Evolutionary conservation across 2,797 vertebrate genomes (phyloP), one percentile per base, ranked within the genome.

Genomic region (Antennarius maculatus): DNA sequence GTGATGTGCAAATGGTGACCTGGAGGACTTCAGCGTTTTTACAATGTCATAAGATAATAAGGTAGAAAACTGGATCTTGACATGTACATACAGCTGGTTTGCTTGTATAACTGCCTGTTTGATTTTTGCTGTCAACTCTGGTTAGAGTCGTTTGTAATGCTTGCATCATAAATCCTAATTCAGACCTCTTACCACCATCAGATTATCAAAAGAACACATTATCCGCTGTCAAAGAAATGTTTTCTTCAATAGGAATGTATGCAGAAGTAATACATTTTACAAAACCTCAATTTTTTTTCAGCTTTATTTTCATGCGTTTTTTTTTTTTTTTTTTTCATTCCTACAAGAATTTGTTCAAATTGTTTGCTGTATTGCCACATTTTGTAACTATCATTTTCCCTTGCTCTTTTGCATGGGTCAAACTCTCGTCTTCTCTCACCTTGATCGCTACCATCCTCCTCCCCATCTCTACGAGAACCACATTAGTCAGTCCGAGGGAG

Each of bases 401-500:
- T 1, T 17, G 8, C 2, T 9, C 37, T 42, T n/a, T 2, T 0
- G 3, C 3, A 3, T 27, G 16, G 49, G 4, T 45, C 17, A 50
- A 39, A 17, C 16, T 18, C 12, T 46, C 9, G 18, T 45, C 61
- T 48, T 23, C 52, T 13, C 18, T 31, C 34, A 3, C 10, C 12
- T 13, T 55, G n/a, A 9, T 41, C 37, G 34, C 17, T 13, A 2
- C 49, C 28, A 48, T 53, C 14, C 27, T 7, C 31, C 41, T 29
- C 62, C 29, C 15, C n/a, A 0, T 54, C n/a, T 56, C 39, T 53
- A 17, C 54, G 34, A 23, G 16, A 72, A 47, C 34, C 27, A 5
- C 13, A 71, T 51, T 29, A 76, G 57, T 70, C 64, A 53, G 46
- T 55, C 49, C n/a, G 50, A 59, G 58, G 58, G 58, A 1, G 1